These are phyloP conservation scores for Hemibagrus guttatus DNA, from an alignment of 2,797 vertebrate species.

Conservation along the genomic window DNA sequence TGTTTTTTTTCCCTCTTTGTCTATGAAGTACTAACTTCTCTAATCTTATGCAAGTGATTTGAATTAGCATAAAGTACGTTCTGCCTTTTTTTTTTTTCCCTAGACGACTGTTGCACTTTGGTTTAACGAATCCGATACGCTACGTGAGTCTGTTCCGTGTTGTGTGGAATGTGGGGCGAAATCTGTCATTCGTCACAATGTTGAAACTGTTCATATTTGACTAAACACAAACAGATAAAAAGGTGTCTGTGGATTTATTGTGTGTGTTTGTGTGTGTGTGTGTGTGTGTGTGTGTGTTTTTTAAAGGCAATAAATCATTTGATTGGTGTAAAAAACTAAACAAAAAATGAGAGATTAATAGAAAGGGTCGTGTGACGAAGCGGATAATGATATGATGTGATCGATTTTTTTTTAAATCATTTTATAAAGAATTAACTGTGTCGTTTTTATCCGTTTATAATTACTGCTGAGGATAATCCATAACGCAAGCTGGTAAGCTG, in stretches of 20 bases:
- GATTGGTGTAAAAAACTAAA: too few species aligned
- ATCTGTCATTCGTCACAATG: slow-evolving; percentile 40
- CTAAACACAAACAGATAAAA: slow-evolving; percentile 45
- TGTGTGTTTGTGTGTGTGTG: slow-evolving; percentile 3
- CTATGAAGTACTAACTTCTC: slow-evolving; percentile 38
- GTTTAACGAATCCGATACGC: neutral
- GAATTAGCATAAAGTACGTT: slow-evolving; percentile 31
- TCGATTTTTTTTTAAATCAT: too few species aligned
- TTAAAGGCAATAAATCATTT: neutral
- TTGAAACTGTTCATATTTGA: slow-evolving; percentile 45
- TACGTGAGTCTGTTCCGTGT: slow-evolving; percentile 38
- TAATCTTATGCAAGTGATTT: slow-evolving; percentile 49
- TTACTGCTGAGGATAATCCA: too few species aligned
- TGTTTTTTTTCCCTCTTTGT: slow-evolving; percentile 3
- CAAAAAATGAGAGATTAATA: too few species aligned
- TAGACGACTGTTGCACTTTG: slow-evolving; percentile 38
- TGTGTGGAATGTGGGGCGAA: slow-evolving; percentile 29
- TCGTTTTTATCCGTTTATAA: too few species aligned
- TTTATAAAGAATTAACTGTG: too few species aligned
- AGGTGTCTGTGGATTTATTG: slow-evolving; percentile 24
- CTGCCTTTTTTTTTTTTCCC: slow-evolving; percentile 14
- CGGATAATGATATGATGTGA: too few species aligned
- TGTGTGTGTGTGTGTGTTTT: neutral
- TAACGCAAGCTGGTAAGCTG: too few species aligned
- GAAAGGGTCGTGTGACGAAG: too few species aligned